These are phyloP conservation scores for Thryonomys swinderianus DNA, from an alignment of 2,113 vertebrate genomes.

Conservation along the genomic window DNA sequence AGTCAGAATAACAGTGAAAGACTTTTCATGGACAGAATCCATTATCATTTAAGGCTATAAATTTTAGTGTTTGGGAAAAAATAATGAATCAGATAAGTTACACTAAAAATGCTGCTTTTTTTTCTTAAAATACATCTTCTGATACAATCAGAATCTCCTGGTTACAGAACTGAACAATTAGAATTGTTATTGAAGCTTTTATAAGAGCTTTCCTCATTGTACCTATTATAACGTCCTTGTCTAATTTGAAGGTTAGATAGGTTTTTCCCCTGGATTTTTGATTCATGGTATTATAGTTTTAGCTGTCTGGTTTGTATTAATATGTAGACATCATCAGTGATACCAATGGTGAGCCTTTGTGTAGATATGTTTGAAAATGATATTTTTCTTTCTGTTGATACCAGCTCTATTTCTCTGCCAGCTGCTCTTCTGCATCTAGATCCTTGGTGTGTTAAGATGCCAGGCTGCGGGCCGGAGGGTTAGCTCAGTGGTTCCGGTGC, in stretches of 20 bases:
- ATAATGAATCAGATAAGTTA: neutral
- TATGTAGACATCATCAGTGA: neutral
- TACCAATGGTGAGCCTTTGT: neutral
- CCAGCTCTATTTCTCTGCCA: neutral
- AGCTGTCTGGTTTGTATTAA: neutral
- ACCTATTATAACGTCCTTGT: neutral
- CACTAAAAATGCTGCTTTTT: neutral
- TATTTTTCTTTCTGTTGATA: neutral
- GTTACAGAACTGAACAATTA: neutral
- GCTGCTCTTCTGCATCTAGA: neutral
- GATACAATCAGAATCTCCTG: neutral
- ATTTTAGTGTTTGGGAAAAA: slow-evolving; percentile 31
- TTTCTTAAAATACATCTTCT: neutral
- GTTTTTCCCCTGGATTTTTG: neutral
- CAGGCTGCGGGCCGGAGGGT: no score
- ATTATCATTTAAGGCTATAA: neutral
- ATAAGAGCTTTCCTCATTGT: neutral
- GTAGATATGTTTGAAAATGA: neutral
- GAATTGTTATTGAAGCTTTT: neutral
- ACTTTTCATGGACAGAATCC: slow-evolving; percentile 14
- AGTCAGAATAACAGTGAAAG: neutral
- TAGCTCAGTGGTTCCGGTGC: no score
- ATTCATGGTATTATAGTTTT: neutral
- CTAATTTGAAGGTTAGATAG: neutral
- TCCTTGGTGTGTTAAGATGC: neutral